Percentiles rank a stretch among this genome's conserved stretches.
Conservation (phyloP, 2,797 vertebrate species). For the Cryptoprocta ferox region DNA sequence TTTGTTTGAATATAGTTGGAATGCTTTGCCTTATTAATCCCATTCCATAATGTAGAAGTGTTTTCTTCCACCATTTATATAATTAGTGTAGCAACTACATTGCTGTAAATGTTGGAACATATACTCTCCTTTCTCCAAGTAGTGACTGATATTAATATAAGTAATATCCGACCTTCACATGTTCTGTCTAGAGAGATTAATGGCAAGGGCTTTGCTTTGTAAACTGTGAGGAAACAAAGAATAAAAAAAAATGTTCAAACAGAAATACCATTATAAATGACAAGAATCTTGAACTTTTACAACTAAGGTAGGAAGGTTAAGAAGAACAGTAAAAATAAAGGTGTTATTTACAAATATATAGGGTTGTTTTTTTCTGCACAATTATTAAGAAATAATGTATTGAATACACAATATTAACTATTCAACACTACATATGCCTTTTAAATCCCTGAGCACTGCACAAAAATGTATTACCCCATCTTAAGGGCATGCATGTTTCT, state of each 20-base stretch:
- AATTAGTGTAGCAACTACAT: conserved; percentile 60
- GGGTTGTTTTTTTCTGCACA: background rate
- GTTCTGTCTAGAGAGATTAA: conserved; percentile 68
- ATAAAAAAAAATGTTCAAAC: background rate
- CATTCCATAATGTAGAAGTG: background rate
- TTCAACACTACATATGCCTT: background rate
- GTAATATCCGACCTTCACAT: conserved; percentile 58
- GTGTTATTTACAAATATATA: conserved; percentile 42
- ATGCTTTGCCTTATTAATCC: conserved; percentile 69
- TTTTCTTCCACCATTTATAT: conserved; percentile 59
- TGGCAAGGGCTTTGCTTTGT: conserved; percentile 56
- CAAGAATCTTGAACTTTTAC: conserved; percentile 59
- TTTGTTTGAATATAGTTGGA: conserved; percentile 55
- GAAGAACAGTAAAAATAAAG: conserved; percentile 69
- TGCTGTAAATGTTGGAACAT: conserved; percentile 62
- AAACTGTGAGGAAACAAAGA: conserved; percentile 42
- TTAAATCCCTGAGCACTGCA: background rate
- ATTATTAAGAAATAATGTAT: background rate
- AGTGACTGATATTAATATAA: conserved; percentile 59
- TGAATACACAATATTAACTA: background rate
- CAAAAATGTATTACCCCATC: background rate
- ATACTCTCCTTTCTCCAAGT: conserved; percentile 54
- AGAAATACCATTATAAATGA: conserved; percentile 13
- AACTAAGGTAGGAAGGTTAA: background rate
- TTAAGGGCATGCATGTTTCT: background rate